Evolutionary conservation across 2,888 invertebrate species (phyloP).

Genomic region (Anagyrus pseudococci): DNA sequence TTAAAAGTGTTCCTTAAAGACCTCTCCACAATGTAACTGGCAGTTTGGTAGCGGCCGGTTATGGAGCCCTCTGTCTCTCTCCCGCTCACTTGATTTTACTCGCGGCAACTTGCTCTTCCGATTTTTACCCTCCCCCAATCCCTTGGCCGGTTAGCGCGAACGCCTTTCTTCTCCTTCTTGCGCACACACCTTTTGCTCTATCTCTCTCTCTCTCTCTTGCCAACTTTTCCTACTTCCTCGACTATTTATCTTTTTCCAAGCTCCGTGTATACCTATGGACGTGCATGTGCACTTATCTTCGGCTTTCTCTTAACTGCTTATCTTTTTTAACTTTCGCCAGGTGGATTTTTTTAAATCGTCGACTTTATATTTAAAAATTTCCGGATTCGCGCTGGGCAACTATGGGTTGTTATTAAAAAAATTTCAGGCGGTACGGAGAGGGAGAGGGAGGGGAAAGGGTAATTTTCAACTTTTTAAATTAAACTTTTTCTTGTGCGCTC

Average conservation of each 20-base stretch:
- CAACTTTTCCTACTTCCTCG: background rate
- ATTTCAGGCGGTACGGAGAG: too few relatives aligned
- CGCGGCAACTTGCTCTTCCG: background rate
- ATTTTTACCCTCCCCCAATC: background rate
- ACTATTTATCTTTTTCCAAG: background rate
- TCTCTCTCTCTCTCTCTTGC: background rate
- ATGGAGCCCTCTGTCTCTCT: constrained; percentile 27
- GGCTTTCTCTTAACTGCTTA: too few relatives aligned
- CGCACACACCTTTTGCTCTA: background rate
- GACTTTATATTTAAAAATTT: too few relatives aligned
- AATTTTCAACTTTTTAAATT: background rate
- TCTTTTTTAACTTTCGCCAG: too few relatives aligned
- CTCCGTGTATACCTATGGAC: too few relatives aligned
- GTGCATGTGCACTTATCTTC: too few relatives aligned
- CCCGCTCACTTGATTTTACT: constrained; percentile 15
- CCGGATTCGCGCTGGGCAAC: too few relatives aligned
- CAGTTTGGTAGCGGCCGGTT: constrained; percentile 36
- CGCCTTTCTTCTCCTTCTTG: background rate
- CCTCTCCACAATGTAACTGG: constrained; percentile 43
- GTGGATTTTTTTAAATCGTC: too few relatives aligned
- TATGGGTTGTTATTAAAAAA: too few relatives aligned
- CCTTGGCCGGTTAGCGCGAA: constrained; percentile 13
- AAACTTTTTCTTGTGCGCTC: background rate
- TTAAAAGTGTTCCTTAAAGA: constrained; percentile 45
- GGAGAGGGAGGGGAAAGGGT: too few relatives aligned